Conservation (phyloP, 1,140 invertebrate genomes). For the Drosophila sproati region DNA sequence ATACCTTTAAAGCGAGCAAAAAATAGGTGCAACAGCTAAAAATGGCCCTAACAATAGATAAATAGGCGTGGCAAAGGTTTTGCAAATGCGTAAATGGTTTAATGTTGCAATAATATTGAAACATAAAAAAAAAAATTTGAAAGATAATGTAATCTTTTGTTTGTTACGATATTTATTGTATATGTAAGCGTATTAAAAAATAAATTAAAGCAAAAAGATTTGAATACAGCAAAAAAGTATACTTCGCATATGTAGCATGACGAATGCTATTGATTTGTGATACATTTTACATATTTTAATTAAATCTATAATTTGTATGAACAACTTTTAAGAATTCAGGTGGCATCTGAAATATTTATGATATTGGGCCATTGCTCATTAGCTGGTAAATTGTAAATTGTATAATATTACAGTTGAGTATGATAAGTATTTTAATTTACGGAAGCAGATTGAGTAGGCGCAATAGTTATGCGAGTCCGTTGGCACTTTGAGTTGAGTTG, state of each 20-base stretch:
- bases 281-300: too few species aligned
- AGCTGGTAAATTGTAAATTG: too few species aligned
- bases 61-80: constrained; percentile 42
- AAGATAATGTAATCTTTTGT: neutral
- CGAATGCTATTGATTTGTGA: too few species aligned
- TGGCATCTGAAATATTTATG: too few species aligned
- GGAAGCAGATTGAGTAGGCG: constrained; percentile 53
- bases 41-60: constrained; percentile 30
- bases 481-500: constrained; percentile 15
- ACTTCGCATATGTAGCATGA: too few species aligned
- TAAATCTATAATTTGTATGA: too few species aligned
- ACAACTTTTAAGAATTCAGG: too few species aligned
- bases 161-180: neutral
- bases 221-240: too few species aligned
- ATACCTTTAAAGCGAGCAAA: constrained; percentile 18
- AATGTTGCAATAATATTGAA: constrained; percentile 38
- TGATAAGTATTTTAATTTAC: constrained; percentile 17
- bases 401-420: neutral
- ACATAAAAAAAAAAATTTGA: neutral
- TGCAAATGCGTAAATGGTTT: constrained; percentile 58
- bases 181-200: too few species aligned
- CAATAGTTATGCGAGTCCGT: constrained; percentile 58
- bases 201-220: too few species aligned
- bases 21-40: constrained; percentile 25
- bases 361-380: too few species aligned